Conservation (phyloP, 2,797 vertebrate species). For the Sebastes itinus region DNA sequence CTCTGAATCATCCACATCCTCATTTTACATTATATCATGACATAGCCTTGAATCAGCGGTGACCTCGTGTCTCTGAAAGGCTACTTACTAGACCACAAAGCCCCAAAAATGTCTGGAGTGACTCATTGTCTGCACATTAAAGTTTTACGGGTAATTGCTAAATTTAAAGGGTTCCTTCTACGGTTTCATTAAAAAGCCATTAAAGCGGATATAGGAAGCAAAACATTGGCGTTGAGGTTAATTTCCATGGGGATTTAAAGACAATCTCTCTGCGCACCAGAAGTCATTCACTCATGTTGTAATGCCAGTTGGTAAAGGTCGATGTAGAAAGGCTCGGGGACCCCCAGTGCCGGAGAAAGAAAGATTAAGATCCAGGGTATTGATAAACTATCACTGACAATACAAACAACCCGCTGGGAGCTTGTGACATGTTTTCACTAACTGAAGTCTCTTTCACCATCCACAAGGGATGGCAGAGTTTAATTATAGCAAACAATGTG, state of each 20-base stretch:
- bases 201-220: constrained; percentile 61
- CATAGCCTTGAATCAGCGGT: constrained; percentile 23
- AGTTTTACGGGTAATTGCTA: constrained; percentile 71
- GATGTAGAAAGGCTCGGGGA: constrained; percentile 63
- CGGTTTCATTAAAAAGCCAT: constrained; percentile 76
- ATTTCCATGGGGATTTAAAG: constrained; percentile 81
- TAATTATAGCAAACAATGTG: constrained; percentile 72
- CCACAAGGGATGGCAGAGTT: constrained; percentile 60
- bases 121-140: constrained; percentile 60
- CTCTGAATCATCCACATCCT: neutral
- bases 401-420: constrained; percentile 68
- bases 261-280: constrained; percentile 67
- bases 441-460: constrained; percentile 60
- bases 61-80: constrained; percentile 28
- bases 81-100: neutral
- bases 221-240: constrained; percentile 74
- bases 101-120: constrained; percentile 24
- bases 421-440: constrained; percentile 61
- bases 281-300: constrained; percentile 70
- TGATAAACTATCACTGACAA: constrained; percentile 78
- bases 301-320: constrained; percentile 75
- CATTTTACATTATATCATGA: constrained; percentile 7
- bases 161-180: constrained; percentile 68
- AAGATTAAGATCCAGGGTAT: constrained; percentile 76
- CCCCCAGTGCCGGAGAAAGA: constrained; percentile 26